A percentile compares a stretch with the other conserved stretches of the same genome.
Conservation (phyloP, 2,797 vertebrate species). For the Schizopygopsis malacanthus region DNA sequence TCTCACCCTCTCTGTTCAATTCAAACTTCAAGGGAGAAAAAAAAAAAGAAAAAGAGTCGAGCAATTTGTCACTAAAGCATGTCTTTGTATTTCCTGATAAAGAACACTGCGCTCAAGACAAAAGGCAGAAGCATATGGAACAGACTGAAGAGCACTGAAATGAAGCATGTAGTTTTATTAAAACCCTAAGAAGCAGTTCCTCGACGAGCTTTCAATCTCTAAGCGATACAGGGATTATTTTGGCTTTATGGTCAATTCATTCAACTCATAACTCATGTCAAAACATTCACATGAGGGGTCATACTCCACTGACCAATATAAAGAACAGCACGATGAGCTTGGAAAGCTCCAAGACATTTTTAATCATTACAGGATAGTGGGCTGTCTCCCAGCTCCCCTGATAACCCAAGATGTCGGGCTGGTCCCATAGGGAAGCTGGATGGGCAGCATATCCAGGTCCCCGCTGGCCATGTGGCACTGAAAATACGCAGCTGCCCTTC, state of each 20-base stretch:
- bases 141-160: neutral
- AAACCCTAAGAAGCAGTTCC: neutral
- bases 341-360: constrained; percentile 56
- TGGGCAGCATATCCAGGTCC: constrained; percentile 67
- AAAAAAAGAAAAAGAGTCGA: neutral
- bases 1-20: constrained; percentile 37
- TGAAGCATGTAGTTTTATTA: constrained; percentile 15
- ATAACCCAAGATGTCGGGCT: constrained; percentile 68
- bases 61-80: constrained; percentile 46
- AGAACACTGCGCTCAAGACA: constrained; percentile 30
- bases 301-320: constrained; percentile 20
- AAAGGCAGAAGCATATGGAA: constrained; percentile 15
- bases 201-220: neutral
- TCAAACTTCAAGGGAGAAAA: constrained; percentile 37
- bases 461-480: constrained; percentile 68
- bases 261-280: constrained; percentile 14
- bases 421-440: constrained; percentile 66
- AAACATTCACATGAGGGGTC: constrained; percentile 54
- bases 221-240: neutral
- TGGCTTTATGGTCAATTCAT: neutral
- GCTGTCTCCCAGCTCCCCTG: constrained; percentile 61
- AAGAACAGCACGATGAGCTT: constrained; percentile 35
- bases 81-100: constrained; percentile 46
- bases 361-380: constrained; percentile 58
- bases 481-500: constrained; percentile 67